These are phyloP conservation scores for Noctua janthe DNA, from an alignment of 2,888 invertebrate genomes.

Conservation along the genomic window DNA sequence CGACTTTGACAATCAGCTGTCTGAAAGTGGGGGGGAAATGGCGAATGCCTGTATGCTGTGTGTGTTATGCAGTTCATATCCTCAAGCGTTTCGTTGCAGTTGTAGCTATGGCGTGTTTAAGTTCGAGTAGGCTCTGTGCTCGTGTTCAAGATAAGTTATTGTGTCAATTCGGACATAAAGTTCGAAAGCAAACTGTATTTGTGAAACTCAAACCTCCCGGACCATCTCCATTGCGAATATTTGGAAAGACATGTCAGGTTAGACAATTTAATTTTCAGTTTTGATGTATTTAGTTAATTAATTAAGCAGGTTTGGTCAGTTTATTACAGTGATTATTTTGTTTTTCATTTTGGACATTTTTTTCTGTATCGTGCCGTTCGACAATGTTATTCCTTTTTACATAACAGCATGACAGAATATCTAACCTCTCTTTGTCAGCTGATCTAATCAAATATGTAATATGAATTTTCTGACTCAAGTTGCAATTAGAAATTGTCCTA, in stretches of 20 bases:
- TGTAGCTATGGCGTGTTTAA: conserved; percentile 95
- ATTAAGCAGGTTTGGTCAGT: conserved; percentile 21
- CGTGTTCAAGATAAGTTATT: conserved; percentile 94
- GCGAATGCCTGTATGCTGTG: conserved; percentile 83
- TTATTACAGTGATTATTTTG: conserved; percentile 35
- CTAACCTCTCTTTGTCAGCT: conserved; percentile 77
- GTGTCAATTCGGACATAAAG: conserved; percentile 94
- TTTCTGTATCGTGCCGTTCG: conserved; percentile 37
- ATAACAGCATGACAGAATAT: conserved; percentile 74
- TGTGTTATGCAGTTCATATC: conserved; percentile 89
- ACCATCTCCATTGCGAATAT: conserved; percentile 90
- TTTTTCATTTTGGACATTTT: conserved; percentile 37
- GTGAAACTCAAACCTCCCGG: conserved; percentile 92
- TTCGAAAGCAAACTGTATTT: conserved; percentile 92
- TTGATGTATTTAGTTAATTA: conserved; percentile 28
- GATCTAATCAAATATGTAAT: conserved; percentile 66
- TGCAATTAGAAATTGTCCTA: conserved; percentile 40
- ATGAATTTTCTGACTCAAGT: conserved; percentile 54
- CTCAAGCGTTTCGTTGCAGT: conserved; percentile 92
- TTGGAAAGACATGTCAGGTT: conserved; percentile 89
- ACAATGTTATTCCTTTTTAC: conserved; percentile 70
- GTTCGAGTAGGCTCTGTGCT: conserved; percentile 95
- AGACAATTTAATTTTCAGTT: conserved; percentile 67
- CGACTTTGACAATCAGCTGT: conserved; percentile 89
- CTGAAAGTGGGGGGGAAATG: conserved; percentile 89